phyloP scores from a whole-genome alignment of 1,140 invertebrate species.

The Polypedilum vanderplanki region DNA sequence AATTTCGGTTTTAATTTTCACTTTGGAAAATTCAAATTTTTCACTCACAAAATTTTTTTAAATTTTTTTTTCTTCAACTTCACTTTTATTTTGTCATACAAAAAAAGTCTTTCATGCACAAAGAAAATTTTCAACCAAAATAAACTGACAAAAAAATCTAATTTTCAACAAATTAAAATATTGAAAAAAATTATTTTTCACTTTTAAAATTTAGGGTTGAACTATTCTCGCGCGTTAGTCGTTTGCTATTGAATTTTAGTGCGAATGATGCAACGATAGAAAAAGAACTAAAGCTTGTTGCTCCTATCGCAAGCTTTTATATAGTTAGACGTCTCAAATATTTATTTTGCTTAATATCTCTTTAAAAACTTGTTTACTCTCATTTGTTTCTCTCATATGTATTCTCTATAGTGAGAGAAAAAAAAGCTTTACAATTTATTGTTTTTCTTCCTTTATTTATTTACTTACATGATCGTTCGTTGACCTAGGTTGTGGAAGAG shows the following conservation, averaged over 20 bases:
- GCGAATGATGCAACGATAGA: background rate
- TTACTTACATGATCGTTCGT: too few species aligned
- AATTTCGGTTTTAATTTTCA: background rate
- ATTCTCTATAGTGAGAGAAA: background rate
- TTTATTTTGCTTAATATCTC: background rate
- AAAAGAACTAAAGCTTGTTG: background rate
- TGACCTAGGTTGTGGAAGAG: too few species aligned
- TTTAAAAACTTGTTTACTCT: background rate
- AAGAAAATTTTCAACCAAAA: constrained; percentile 12
- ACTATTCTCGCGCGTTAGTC: background rate
- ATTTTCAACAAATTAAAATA: background rate
- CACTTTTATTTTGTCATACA: background rate
- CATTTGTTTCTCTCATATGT: background rate
- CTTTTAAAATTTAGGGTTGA: background rate
- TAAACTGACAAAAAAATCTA: background rate
- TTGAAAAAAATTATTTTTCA: constrained; percentile 8
- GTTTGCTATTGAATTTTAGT: background rate
- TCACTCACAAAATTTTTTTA: background rate
- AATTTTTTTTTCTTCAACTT: background rate
- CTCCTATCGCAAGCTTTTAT: background rate
- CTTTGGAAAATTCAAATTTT: background rate
- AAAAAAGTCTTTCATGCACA: background rate
- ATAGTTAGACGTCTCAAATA: constrained; percentile 12
- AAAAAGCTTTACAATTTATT: too few species aligned
- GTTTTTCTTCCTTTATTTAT: too few species aligned